Percentiles rank a stretch among this genome's conserved stretches.
Evolutionary conservation across 1,140 invertebrate genomes (phyloP).

Genomic region (Sycophila sp.): DNA sequence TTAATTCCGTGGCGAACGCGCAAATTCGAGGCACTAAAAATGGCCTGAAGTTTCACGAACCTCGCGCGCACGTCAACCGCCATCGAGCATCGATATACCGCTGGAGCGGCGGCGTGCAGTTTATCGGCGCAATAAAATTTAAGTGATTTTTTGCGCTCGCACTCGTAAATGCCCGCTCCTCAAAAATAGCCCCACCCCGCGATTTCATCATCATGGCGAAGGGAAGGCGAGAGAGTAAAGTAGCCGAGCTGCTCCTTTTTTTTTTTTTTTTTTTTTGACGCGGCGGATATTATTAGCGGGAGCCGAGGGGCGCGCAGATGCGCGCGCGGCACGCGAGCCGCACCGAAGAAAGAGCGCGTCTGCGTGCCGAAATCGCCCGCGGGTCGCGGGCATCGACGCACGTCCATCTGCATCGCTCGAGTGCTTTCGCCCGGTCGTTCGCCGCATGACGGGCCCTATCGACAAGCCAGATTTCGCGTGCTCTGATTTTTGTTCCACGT

Average conservation of each 20-base stretch:
- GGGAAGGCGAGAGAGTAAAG: no score
- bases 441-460: no score
- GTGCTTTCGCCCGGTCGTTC: no score
- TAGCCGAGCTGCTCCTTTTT: no score
- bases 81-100: no score
- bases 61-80: no score
- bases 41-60: no score
- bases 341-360: neutral
- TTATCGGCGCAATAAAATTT: neutral
- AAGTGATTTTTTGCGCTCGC: neutral
- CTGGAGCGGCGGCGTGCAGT: no score
- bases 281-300: neutral
- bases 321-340: neutral
- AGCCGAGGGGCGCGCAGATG: neutral
- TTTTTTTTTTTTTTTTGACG: neutral
- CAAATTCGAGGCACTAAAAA: no score
- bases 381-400: neutral
- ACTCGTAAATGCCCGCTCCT: neutral
- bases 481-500: no score
- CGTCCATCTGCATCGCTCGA: neutral
- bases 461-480: no score
- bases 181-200: neutral
- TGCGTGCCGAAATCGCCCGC: neutral
- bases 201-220: neutral
- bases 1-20: no score